Percentiles rank a stretch among this genome's conserved stretches.
Conservation (phyloP, 1,140 invertebrate species). For the Papilio machaon region DNA sequence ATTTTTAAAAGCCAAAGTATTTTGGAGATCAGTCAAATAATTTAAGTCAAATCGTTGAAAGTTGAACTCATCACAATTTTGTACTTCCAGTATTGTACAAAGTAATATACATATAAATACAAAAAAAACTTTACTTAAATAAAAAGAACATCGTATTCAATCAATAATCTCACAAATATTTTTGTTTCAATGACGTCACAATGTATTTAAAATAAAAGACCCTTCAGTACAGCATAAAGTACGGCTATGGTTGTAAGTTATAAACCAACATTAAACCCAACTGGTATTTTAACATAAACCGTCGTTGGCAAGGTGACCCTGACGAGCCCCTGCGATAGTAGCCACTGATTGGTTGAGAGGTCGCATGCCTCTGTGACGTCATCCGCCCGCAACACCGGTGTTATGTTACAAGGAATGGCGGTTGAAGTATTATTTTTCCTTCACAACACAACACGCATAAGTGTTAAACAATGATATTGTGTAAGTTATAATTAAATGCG, state of each 20-base stretch:
- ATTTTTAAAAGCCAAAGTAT: too few species aligned
- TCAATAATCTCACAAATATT: too few species aligned
- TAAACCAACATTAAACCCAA: neutral
- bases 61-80: too few species aligned
- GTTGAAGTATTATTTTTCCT: conserved; percentile 27
- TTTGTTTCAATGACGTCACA: too few species aligned
- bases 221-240: too few species aligned
- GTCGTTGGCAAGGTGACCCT: conserved; percentile 46
- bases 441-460: neutral
- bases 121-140: too few species aligned
- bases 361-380: conserved; percentile 70
- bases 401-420: conserved; percentile 44
- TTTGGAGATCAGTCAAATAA: too few species aligned
- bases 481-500: neutral
- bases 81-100: too few species aligned
- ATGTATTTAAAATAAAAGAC: neutral
- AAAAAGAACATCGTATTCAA: too few species aligned
- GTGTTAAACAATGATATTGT: neutral
- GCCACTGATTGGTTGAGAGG: conserved; percentile 58
- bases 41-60: too few species aligned
- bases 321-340: conserved; percentile 63
- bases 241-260: neutral
- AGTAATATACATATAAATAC: too few species aligned
- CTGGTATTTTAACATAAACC: conserved; percentile 18
- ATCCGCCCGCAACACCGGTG: conserved; percentile 58